Evolutionary conservation across 2,797 vertebrate genomes (phyloP), one percentile per base, ranked within the genome.

Genomic region (Girardinus metallicus): DNA sequence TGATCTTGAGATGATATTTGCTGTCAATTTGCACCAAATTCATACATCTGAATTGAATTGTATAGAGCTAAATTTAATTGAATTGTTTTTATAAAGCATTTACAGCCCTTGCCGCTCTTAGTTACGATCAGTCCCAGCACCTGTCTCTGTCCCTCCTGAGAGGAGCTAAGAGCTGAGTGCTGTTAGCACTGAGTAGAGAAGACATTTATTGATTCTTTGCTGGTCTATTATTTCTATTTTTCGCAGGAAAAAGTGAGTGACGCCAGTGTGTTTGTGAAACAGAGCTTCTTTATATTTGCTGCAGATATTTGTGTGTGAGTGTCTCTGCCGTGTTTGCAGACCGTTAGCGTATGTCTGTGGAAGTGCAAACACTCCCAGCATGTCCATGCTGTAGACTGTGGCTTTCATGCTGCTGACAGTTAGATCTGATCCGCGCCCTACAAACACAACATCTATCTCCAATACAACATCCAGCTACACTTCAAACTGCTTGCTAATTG

Each of bases 151-250:
- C 84, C 82, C 85, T 88, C 88, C 83, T 74, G 77, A 86, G 86
- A 87, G 83, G 81, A 53, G 64, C 3, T 77, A 84, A 83, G 86
- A 89, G 79, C 78, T 76, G 86, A 89, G 89, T 77, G 92, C 86
- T 90, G 91, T 93, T 93, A 90, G 92, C 88, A 62, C 87, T 80
- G 87, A 91, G 86, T 87, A 83, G 79, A 83, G 85, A 86, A 88
- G 91, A 92, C 93, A 90, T 84, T 79, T 92, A 95, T 95, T 91
- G 94, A 95, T 94, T 94, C 92, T 91, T 86, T 86, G 80, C 88
- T 91, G 83, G 85, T 90, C 90, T 92, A 91, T 95, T 94, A 93
- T 95, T 94, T 94, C 93, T 89, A 85, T 92, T 95, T 95, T 93
- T 91, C 73, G 51, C 83, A 74, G 70, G 84, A 79, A 88, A 51